Base-by-base conservation (phyloP, 37 sponge, comb jelly and placozoan species). In the Hormiphora californensis region DNA sequence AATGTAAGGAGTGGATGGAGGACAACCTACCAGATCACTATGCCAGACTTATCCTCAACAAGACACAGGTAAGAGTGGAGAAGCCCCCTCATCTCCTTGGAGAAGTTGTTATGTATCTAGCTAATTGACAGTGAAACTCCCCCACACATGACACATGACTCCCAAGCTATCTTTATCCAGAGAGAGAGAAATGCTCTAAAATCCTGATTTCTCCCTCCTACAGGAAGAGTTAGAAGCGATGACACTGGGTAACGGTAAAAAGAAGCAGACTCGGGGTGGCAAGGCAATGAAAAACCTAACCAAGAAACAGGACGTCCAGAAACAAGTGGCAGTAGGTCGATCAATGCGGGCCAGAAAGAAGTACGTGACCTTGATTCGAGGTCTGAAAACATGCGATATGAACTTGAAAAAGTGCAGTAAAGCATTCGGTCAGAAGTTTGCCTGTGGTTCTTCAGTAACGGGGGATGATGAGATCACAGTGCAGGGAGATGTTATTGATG, bases 381-480 rank as follows among this genome's bases (percentile, higher is more conserved):
- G 99, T 4, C 87, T 97, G 12, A 93, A 88, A 44, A 93, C 95
- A 39, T 94, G 89, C 86, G 94, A 90, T 41, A 93, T 97, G 53
- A 94, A 97, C 61, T 90, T 94, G 33, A 94, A 93, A 86, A 94
- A 92, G 32, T 94, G 95, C 4, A 87, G 92, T 0, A 97, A 94
- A 55, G 12, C 49, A 59, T 97, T 97, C 88, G 88, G 94, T 32
- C 91, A 91, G 51, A 93, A 90, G 53, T 97, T 93, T 85, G 93
- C 99, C 7, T 92, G 99, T 89, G 99, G 99, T 4, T 92, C 93
- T 22, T 97, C 99, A 32, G 92, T 97, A 8, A 94, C 99, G 28
- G 99, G 95, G 39, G 95, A 94, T 17, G 99, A 97, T 92, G 95
- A 97, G 85, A 88, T 97, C 23, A 91, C 92, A 1, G 89, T 97